phyloP scores from a whole-genome alignment of 1,140 invertebrate genomes.

The Drosophila setifemur region DNA sequence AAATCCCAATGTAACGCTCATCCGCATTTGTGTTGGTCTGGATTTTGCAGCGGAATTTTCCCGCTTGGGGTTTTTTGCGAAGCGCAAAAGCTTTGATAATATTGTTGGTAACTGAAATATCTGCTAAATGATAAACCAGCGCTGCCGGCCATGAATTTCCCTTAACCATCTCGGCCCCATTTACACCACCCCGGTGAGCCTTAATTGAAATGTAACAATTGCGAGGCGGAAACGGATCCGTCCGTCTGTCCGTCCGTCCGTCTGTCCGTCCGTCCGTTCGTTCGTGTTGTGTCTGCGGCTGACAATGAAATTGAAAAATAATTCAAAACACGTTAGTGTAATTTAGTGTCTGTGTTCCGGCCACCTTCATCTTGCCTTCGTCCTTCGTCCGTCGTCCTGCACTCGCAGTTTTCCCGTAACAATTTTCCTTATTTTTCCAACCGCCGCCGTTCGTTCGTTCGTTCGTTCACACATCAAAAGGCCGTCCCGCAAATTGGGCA shows the following conservation, averaged over 20 bases:
- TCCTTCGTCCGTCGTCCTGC: neutral
- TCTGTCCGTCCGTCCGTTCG: neutral
- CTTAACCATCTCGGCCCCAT: neutral
- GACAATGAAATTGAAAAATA: slow-evolving; percentile 81
- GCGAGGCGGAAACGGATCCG: slow-evolving; percentile 57
- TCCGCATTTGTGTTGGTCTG: neutral
- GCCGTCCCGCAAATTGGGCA: slow-evolving; percentile 70
- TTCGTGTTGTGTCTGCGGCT: slow-evolving; percentile 45
- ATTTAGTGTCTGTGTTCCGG: slow-evolving; percentile 71
- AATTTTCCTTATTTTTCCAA: slow-evolving; percentile 53
- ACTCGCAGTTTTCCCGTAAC: slow-evolving; percentile 6
- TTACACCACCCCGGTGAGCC: slow-evolving; percentile 17
- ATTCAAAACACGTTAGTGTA: slow-evolving; percentile 81
- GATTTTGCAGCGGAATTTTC: slow-evolving; percentile 41
- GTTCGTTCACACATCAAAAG: slow-evolving; percentile 76
- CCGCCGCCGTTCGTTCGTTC: slow-evolving; percentile 42
- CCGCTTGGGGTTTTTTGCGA: slow-evolving; percentile 44
- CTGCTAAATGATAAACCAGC: slow-evolving; percentile 75
- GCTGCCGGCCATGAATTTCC: slow-evolving; percentile 43
- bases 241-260: neutral
- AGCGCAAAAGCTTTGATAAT: slow-evolving; percentile 47
- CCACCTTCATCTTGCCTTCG: neutral
- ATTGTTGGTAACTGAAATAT: slow-evolving; percentile 65
- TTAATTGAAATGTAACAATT: slow-evolving; percentile 81
- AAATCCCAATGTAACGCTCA: too few relatives aligned